Percentiles rank a stretch among this genome's conserved stretches.
These are phyloP conservation scores for Cettia cetti DNA, from an alignment of 2,113 vertebrate genomes.

Conservation along the genomic window DNA sequence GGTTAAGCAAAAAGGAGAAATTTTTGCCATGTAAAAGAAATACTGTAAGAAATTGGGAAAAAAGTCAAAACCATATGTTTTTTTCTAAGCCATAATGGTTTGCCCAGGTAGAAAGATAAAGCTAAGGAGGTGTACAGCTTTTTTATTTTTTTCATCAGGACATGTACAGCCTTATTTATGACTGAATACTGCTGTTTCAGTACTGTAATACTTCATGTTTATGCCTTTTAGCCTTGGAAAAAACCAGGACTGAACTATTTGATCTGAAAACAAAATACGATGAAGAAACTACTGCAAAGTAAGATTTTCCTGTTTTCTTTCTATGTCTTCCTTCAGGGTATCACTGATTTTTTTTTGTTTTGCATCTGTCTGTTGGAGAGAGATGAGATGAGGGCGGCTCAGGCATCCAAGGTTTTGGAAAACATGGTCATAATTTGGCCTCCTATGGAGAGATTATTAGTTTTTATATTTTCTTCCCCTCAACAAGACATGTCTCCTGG, in stretches of 20 bases:
- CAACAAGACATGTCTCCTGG: not conserved
- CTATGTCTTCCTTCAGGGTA: not conserved
- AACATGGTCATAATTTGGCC: conserved; percentile 22
- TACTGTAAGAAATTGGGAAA: not conserved
- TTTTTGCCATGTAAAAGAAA: not conserved
- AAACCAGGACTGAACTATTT: conserved; percentile 97
- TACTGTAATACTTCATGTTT: conserved; percentile 52
- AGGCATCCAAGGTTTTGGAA: conserved; percentile 7
- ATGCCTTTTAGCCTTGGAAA: conserved; percentile 89
- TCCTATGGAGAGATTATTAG: conserved; percentile 30
- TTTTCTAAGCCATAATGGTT: conserved; percentile 7
- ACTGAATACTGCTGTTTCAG: not conserved
- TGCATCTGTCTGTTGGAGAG: conserved; percentile 19
- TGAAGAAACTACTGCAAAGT: conserved; percentile 98
- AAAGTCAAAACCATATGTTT: not conserved
- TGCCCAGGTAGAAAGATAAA: not conserved
- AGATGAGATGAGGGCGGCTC: not conserved
- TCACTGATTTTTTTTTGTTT: conserved; percentile 10
- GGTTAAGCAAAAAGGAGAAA: not conserved
- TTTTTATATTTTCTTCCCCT: conserved; percentile 24
- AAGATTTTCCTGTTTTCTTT: conserved; percentile 65
- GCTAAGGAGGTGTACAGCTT: not conserved
- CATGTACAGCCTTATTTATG: conserved; percentile 11
- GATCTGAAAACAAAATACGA: conserved; percentile 99
- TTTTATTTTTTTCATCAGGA: not conserved